A percentile compares a stretch with the other conserved stretches of the same genome.
Evolutionary conservation across 2,888 invertebrate genomes (phyloP).

Genomic region (Acheta domesticus): DNA sequence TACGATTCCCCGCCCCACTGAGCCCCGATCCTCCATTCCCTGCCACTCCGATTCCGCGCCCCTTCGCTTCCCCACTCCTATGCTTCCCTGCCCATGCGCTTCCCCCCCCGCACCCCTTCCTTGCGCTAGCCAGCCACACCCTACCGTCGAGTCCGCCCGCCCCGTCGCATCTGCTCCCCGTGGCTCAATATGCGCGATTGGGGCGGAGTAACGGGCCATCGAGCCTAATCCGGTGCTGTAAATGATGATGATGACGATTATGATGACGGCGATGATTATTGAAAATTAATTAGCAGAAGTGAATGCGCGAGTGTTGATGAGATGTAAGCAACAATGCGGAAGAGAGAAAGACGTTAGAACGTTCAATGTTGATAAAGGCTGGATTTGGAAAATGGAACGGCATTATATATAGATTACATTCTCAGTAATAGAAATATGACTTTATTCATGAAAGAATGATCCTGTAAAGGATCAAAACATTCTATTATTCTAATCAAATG

Average conservation of each 20-base stretch:
- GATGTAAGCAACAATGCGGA: background rate
- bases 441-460: background rate
- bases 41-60: too few relatives aligned
- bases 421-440: too few relatives aligned
- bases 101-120: too few relatives aligned
- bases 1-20: too few relatives aligned
- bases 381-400: too few relatives aligned
- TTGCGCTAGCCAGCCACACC: background rate
- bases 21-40: too few relatives aligned
- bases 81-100: too few relatives aligned
- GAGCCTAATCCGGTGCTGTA: background rate
- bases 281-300: background rate
- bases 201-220: background rate
- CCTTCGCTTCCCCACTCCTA: too few relatives aligned
- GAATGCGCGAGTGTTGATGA: slow-evolving; percentile 18
- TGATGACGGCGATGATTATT: background rate
- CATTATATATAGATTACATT: too few relatives aligned
- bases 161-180: background rate
- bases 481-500: background rate
- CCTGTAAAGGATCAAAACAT: background rate
- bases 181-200: background rate
- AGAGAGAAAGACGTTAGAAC: too few relatives aligned
- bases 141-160: background rate
- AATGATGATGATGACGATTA: slow-evolving; percentile 18
- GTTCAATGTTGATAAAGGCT: too few relatives aligned